Percentiles rank a stretch among this genome's conserved stretches.
Evolutionary conservation across 2,797 vertebrate genomes (phyloP).

Genomic region (Huso huso): DNA sequence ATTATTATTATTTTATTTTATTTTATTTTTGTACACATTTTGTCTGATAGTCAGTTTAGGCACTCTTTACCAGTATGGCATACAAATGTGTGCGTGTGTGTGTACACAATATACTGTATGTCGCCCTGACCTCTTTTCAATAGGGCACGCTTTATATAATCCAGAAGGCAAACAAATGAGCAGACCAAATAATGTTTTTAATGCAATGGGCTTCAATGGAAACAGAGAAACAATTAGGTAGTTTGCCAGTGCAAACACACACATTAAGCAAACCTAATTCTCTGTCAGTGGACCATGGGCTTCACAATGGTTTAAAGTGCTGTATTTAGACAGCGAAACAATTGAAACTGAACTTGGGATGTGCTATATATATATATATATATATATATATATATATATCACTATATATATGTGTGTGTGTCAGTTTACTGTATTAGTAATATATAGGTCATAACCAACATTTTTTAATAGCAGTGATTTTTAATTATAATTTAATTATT

Average conservation of each 20-base stretch:
- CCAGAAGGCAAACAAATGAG: slow-evolving; percentile 74
- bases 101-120: slow-evolving; percentile 47
- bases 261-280: slow-evolving; percentile 73
- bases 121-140: slow-evolving; percentile 55
- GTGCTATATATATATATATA: too few relatives aligned
- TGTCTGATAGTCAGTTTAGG: too few relatives aligned
- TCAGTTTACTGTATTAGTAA: too few relatives aligned
- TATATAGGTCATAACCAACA: too few relatives aligned
- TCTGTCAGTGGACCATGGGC: slow-evolving; percentile 55
- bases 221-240: slow-evolving; percentile 72
- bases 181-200: slow-evolving; percentile 83
- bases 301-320: slow-evolving; percentile 50
- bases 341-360: too few relatives aligned
- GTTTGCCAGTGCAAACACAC: slow-evolving; percentile 72
- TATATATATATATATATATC: too few relatives aligned
- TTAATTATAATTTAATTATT: too few relatives aligned
- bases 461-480: too few relatives aligned
- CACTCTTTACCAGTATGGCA: not conserved
- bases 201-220: slow-evolving; percentile 70
- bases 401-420: too few relatives aligned
- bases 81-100: slow-evolving; percentile 42
- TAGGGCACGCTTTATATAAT: slow-evolving; percentile 73
- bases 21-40: too few relatives aligned
- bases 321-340: slow-evolving; percentile 59
- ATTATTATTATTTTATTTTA: too few relatives aligned